Evolutionary conservation across 2,797 vertebrate genomes (phyloP).

Genomic region (Lutjanus campechanus): DNA sequence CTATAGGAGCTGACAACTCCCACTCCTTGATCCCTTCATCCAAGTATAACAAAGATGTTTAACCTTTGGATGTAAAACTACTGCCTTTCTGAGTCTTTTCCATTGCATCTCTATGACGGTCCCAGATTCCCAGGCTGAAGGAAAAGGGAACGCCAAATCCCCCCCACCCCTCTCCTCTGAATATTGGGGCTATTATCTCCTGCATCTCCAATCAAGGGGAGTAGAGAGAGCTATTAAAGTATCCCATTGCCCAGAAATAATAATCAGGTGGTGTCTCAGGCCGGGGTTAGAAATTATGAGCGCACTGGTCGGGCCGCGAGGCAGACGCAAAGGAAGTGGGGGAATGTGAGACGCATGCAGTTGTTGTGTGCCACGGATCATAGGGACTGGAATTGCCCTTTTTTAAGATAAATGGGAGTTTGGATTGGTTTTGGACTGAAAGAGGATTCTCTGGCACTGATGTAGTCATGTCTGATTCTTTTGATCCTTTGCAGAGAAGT

Average conservation of each 20-base stretch:
- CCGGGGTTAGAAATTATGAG: conserved; percentile 76
- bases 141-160: conserved; percentile 49
- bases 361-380: conserved; percentile 63
- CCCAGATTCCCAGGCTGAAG: conserved; percentile 69
- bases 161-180: conserved; percentile 52
- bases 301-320: conserved; percentile 50
- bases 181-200: conserved; percentile 85
- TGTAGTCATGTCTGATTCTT: conserved; percentile 55
- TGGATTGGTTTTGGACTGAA: conserved; percentile 56
- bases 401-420: conserved; percentile 56
- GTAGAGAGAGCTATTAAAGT: conserved; percentile 83
- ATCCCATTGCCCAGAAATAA: conserved; percentile 87
- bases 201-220: conserved; percentile 84
- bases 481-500: conserved; percentile 50
- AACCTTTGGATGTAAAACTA: conserved; percentile 53
- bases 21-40: conserved; percentile 52
- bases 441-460: conserved; percentile 58
- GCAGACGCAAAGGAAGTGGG: conserved; percentile 69
- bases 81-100: conserved; percentile 48
- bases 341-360: conserved; percentile 75
- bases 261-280: conserved; percentile 81
- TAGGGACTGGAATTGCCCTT: conserved; percentile 41
- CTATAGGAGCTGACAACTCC: conserved; percentile 45
- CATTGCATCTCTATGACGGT: conserved; percentile 55
- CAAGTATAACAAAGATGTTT: conserved; percentile 71